These are phyloP conservation scores for Leptobrachium ailaonicum DNA, from an alignment of 2,113 vertebrate genomes.

Conservation along the genomic window DNA sequence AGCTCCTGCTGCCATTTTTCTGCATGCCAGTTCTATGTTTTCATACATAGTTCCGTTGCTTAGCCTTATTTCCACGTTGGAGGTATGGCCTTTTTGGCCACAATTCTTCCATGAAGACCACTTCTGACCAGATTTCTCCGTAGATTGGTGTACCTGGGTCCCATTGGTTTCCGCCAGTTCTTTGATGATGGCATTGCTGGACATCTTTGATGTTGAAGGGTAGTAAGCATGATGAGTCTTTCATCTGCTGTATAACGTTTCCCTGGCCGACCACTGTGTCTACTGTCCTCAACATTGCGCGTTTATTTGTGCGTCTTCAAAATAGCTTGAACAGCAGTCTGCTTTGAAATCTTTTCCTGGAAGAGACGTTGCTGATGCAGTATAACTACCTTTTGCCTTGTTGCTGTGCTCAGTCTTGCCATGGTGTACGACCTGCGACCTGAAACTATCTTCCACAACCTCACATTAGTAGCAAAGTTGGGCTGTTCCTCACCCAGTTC, in stretches of 20 bases:
- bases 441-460: not conserved
- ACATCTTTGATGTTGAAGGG: not conserved
- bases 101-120: not conserved
- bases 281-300: not conserved
- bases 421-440: not conserved
- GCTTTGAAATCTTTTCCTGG: not conserved
- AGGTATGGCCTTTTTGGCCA: not conserved
- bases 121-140: not conserved
- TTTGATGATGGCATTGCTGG: no score
- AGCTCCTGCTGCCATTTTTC: slow-evolving; percentile 10
- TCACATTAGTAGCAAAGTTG: not conserved
- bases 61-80: not conserved
- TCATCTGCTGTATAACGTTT: not conserved
- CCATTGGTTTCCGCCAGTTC: no score
- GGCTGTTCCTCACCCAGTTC: not conserved
- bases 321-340: not conserved
- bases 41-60: not conserved
- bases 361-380: not conserved
- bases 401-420: not conserved
- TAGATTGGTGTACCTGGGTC: not conserved
- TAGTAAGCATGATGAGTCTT: not conserved
- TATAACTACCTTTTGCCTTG: slow-evolving; percentile 1
- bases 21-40: not conserved
- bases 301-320: not conserved
- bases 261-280: not conserved